Base-by-base conservation (phyloP, 2,888 invertebrate species). In the Meandrusa payeni region DNA sequence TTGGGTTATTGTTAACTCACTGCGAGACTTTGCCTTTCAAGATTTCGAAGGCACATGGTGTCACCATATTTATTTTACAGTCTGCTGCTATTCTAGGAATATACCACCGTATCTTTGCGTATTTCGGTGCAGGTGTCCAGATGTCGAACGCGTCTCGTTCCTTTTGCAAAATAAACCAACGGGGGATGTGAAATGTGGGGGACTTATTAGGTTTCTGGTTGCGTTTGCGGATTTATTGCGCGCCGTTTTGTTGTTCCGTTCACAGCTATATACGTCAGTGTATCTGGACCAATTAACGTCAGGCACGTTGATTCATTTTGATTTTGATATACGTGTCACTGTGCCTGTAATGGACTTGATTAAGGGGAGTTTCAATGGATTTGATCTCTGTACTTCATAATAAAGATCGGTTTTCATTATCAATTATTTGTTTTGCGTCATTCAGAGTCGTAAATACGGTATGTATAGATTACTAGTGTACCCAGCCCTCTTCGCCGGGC, bases 11-110 rank as follows among this genome's bases (percentile, higher is more conserved):
- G 27, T 37, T 39, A 20, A 13, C n/a, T 19, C 1, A 15, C 37
- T 46, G 54, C 54, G 42, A 48, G 57, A 57, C 52, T 54, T 66
- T 64, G 69, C 53, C 52, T 43, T 56, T 50, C 57, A 66, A 68
- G 68, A 71, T 82, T 85, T 80, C 75, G 78, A 74, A 73, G 73
- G 79, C 85, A 81, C 72, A 77, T 83, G 82, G 73, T 78, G 72
- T 76, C 74, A 70, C 69, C 72, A 63, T 70, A 60, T 81, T 78
- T 82, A 81, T 85, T 86, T 85, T 81, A 82, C 83, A 80, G 83
- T 82, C 86, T 81, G 83, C 60, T 80, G 85, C 86, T 85, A 85
- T 86, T 86, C 86, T 83, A 85, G 82, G 86, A 86, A 86, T 81
- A 76, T 80, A 76, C 73, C 66, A 63, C 67, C 73, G 76, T 80